A percentile compares a stretch with the other conserved stretches of the same genome.
phyloP scores from a whole-genome alignment of 2,888 invertebrate genomes.

The Chironomus tentans region DNA sequence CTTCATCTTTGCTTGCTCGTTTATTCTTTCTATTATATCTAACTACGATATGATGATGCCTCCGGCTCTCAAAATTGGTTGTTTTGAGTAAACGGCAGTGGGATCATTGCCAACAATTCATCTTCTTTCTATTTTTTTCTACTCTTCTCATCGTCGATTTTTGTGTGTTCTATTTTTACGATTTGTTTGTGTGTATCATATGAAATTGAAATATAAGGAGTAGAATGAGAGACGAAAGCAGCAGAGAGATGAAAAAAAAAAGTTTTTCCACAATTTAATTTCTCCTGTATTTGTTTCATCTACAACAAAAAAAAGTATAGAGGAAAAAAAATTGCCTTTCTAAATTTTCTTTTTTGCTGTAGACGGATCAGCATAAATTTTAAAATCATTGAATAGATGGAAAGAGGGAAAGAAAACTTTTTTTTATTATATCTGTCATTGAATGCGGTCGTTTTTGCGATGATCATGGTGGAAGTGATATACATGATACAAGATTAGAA shows the following conservation, averaged over 20 bases:
- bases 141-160: neutral
- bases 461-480: too few relatives aligned
- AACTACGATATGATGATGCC: neutral
- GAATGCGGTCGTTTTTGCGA: neutral
- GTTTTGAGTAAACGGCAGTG: neutral
- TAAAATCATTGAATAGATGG: too few relatives aligned
- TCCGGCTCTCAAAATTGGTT: neutral
- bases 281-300: neutral
- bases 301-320: neutral
- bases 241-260: neutral
- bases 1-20: neutral
- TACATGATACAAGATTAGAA: neutral
- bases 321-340: neutral
- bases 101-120: conserved; percentile 21
- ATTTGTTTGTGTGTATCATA: conserved; percentile 12
- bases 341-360: too few relatives aligned
- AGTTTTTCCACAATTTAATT: conserved; percentile 4
- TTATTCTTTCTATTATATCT: neutral
- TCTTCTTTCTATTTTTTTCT: neutral
- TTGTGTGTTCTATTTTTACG: conserved; percentile 21
- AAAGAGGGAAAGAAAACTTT: neutral
- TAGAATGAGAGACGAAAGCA: too few relatives aligned
- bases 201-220: conserved; percentile 4
- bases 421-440: neutral
- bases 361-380: too few relatives aligned